A percentile compares a stretch with the other conserved stretches of the same genome.
These are phyloP conservation scores for Entelurus aequoreus DNA, from an alignment of 2,113 vertebrate species.

Conservation along the genomic window DNA sequence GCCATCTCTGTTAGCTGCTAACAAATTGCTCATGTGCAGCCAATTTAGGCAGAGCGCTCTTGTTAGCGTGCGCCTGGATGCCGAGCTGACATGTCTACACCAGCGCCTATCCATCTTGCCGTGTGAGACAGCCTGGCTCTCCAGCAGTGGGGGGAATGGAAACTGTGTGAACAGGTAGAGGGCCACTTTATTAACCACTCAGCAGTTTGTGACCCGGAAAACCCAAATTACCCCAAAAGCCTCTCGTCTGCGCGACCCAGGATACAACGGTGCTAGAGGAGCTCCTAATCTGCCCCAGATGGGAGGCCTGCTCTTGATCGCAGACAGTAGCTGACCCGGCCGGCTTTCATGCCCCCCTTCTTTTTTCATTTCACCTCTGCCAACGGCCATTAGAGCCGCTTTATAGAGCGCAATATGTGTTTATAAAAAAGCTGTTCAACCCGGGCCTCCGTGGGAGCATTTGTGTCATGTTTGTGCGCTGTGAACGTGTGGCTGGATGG, in stretches of 20 bases:
- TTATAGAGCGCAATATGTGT: slow-evolving; percentile 53
- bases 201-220: slow-evolving; percentile 71
- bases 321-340: slow-evolving; percentile 62
- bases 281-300: slow-evolving; percentile 69
- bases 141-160: slow-evolving; percentile 41
- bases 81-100: slow-evolving; percentile 44
- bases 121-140: slow-evolving; percentile 43
- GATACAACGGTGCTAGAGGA: slow-evolving; percentile 46
- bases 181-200: slow-evolving; percentile 73
- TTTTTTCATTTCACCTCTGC: slow-evolving; percentile 51
- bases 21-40: slow-evolving; percentile 69
- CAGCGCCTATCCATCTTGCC: slow-evolving; percentile 49
- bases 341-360: neutral
- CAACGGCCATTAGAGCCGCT: slow-evolving; percentile 37
- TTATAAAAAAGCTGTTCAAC: slow-evolving; percentile 50
- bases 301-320: slow-evolving; percentile 69
- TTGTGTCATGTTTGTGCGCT: slow-evolving; percentile 45
- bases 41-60: slow-evolving; percentile 58
- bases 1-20: slow-evolving; percentile 60
- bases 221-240: slow-evolving; percentile 71
- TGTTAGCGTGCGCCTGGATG: slow-evolving; percentile 45
- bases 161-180: slow-evolving; percentile 68
- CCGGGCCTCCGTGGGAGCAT: slow-evolving; percentile 29
- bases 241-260: slow-evolving; percentile 48
- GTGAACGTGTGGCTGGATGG: slow-evolving; percentile 23